Base-by-base conservation (phyloP, 2,888 invertebrate species). In the Mesoligia furuncula region DNA sequence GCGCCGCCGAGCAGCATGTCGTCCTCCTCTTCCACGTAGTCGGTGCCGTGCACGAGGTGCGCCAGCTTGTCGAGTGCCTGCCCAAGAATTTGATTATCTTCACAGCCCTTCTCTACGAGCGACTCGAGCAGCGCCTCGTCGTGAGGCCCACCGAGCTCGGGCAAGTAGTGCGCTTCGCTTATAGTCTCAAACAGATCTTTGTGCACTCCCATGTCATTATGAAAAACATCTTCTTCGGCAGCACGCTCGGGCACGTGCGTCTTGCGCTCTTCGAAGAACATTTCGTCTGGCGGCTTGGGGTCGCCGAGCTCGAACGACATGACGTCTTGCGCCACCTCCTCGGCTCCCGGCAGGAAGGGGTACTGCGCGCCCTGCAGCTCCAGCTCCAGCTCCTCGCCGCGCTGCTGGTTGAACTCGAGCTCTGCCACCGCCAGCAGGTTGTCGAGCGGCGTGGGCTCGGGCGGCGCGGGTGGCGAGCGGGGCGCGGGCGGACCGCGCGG, bases 401-500 rank as follows among this genome's bases (percentile, higher is more conserved):
- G 94, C 91, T 97, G 97, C 93, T 97, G 97, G 92, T 97, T 97
- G 90, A 97, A 97, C 93, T 97, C 97, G 73, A 97, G 95, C 93
- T 97, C 97, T 81, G 97, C 97, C 79, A 97, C 97, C 75, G 97
- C 97, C 79, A 97, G 96, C 89, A 97, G 94, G 93, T 97, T 97
- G 92, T 97, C 97, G 88, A 97, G 96, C 89, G 97, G 97, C 90
- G 97, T 97, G 74, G 96, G 95, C 90, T 95, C 95, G 83, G 93
- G 90, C 66, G 92, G 91, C 87, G 88, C 82, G 66, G 91, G 94
- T 69, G 87, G 86, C 83, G 86, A 81, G 85, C 86, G 79, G 84
- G 92, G 90, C 88, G 89, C 84, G 66, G 91, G 95, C 68, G 87
- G 85, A 81, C 87, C 90, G 73, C 94, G 96, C 84, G 97, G 95